Base-by-base conservation (phyloP, 2,888 invertebrate species). In the Dryobota labecula region DNA sequence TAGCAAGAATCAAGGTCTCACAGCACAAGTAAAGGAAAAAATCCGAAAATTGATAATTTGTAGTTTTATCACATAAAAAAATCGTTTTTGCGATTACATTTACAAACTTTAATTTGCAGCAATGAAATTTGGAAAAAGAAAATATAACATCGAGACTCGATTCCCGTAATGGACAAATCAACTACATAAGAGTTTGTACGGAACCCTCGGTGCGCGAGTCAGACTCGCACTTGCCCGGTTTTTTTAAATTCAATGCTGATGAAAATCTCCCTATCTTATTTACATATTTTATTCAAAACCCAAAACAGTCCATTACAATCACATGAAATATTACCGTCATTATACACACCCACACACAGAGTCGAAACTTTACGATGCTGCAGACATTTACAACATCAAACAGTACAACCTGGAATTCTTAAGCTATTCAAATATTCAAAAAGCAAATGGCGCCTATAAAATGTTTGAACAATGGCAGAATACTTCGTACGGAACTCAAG, bases 381-480 rank as follows among this genome's bases (percentile, higher is more conserved):
- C 65, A 56, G 57, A 71, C 82, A 58, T 57, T 82, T 75, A 75
- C 66, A 73, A 70, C 80, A 49, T 81, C 70, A 81, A 83, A 78
- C 66, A 70, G 73, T 65, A 66, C 77, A 71, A 72, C 62, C 64
- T 83, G 67, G 56, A 80, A 78, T 84, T 74, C 76, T 67, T 83
- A 65, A 76, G 72, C 79, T 76, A 78, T 84, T 83, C 73, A 84
- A 84, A 79, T 84, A 82, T 84, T 84, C 76, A 84, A 79, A 82
- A 84, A 82, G 79, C 70, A 79, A 84, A 83, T 78, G 76, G 74
- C 30, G 79, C 64, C 74, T 75, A 78, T 84, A 82, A 84, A 84
- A 79, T 77, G 82, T 79, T 84, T 81, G 78, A 81, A 83, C 83
- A 84, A 79, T 77, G 84, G 63, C 61, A 58, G 79, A 77, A 80